Evolutionary conservation across 2,797 vertebrate genomes (phyloP), one percentile per base, ranked within the genome.

Genomic region (Varecia variegata): DNA sequence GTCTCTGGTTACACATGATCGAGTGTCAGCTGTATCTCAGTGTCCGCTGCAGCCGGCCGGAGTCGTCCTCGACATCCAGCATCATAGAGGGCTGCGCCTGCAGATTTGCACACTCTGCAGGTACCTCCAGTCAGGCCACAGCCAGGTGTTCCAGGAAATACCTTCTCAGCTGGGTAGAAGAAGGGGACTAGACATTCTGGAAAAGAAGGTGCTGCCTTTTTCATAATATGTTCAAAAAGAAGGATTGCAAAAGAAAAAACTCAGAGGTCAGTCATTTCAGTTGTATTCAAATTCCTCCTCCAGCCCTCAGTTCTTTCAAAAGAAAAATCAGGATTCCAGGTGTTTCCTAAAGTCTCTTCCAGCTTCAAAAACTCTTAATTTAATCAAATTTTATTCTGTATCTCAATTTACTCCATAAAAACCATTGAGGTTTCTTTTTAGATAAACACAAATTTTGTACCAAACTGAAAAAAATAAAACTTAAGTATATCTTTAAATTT

Each of bases 41-140:
- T 40, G 23, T 8, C 35, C 13, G 0, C 20, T n/a, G 9, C 21
- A 60, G 50, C 15, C 21, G 9, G 20, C 0, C 23, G 60, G 71
- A 62, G 20, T 21, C 52, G 2, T 8, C 21, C 35, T 90, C 20
- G 11, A 27, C 25, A 20, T 8, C 43, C 23, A 38, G 14, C 32
- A 1, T 30, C 7, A 2, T 6, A 50, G 45, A 15, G 1, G 27
- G 5, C 14, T n/a, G 12, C 2, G 6, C 23, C 10, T 60, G 30
- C 27, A 27, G 11, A 50, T 60, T 7, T 58, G 77, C 52, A 23
- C 15, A 40, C 18, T 7, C 10, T 9, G 5, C 1, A 5, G 3
- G 15, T 2, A 5, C 13, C 30, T 20, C 45, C 70, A 18, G 15
- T n/a, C 32, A 62, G 79, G 25, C 40, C 11, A 20, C 25, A 77